Conservation (phyloP, 2,113 vertebrate species). For the Proterorhinus semilunaris region DNA sequence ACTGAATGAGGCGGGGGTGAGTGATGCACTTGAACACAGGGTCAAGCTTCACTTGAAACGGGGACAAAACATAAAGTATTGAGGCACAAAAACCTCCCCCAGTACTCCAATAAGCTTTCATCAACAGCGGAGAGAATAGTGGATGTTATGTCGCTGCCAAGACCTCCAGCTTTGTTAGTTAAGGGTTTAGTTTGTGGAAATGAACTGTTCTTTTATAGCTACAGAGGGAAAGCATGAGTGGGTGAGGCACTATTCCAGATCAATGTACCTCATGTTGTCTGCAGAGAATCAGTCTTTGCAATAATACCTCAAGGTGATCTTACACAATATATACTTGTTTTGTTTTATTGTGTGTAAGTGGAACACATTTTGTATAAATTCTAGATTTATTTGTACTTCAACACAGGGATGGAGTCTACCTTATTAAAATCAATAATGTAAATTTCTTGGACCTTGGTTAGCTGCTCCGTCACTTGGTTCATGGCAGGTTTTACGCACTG, state of each 20-base stretch:
- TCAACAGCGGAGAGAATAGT: constrained; percentile 12
- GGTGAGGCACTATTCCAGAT: constrained; percentile 50
- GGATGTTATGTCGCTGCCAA: constrained; percentile 12
- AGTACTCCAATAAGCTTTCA: constrained; percentile 23
- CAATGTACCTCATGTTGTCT: constrained; percentile 57
- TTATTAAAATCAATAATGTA: neutral
- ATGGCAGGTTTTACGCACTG: constrained; percentile 10
- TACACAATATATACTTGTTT: constrained; percentile 12
- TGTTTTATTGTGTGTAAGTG: neutral
- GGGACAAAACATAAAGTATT: constrained; percentile 8
- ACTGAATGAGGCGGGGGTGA: constrained; percentile 18
- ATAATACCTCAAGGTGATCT: constrained; percentile 11
- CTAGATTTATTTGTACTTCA: neutral
- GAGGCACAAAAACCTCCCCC: constrained; percentile 19
- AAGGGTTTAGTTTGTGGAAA: neutral
- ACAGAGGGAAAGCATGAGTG: constrained; percentile 25
- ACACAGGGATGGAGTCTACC: neutral
- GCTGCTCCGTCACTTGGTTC: neutral
- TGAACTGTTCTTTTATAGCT: constrained; percentile 17
- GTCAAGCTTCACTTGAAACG: constrained; percentile 25
- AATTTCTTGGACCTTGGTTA: neutral
- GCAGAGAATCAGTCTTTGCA: constrained; percentile 41
- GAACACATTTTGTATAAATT: neutral
- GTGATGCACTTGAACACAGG: neutral
- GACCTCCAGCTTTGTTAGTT: constrained; percentile 22